These are phyloP conservation scores for Scaptomyza parva DNA, from an alignment of 2,888 invertebrate species.

Conservation along the genomic window DNA sequence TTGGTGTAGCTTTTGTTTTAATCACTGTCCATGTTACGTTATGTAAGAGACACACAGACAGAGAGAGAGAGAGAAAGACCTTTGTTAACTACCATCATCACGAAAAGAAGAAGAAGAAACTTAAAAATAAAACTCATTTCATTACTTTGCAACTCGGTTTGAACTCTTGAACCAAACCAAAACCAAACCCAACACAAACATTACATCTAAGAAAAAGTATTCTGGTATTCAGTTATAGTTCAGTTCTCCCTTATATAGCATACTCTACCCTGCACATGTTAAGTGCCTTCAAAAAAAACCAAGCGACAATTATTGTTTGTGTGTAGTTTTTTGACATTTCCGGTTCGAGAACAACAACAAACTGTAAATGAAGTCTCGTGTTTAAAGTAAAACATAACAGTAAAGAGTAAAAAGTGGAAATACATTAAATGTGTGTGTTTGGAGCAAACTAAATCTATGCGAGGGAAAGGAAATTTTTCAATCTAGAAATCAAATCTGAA, in stretches of 20 bases:
- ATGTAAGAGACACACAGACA: too few species aligned
- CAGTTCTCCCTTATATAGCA: too few species aligned
- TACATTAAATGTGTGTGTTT: too few species aligned
- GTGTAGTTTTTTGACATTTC: slow-evolving; percentile 25
- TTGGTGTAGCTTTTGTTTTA: slow-evolving; percentile 15
- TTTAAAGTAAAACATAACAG: neutral
- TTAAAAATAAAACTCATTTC: neutral
- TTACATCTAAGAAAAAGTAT: neutral
- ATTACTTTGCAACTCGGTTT: neutral
- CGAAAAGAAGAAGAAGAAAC: slow-evolving; percentile 2
- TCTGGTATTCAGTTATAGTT: neutral
- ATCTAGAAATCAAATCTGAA: too few species aligned
- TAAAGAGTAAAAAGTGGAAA: too few species aligned
- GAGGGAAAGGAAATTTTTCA: neutral
- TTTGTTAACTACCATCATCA: neutral
- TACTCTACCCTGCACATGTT: neutral
- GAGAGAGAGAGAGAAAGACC: too few species aligned
- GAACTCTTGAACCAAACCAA: neutral
- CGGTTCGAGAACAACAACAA: slow-evolving; percentile 15
- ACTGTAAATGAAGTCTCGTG: slow-evolving; percentile 3
- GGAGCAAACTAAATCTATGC: neutral
- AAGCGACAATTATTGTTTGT: slow-evolving; percentile 18
- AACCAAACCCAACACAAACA: neutral
- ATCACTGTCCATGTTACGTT: slow-evolving; percentile 21
- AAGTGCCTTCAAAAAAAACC: neutral